Evolutionary conservation across 2,113 vertebrate species (phyloP).

Genomic region (Prionailurus bengalensis): DNA sequence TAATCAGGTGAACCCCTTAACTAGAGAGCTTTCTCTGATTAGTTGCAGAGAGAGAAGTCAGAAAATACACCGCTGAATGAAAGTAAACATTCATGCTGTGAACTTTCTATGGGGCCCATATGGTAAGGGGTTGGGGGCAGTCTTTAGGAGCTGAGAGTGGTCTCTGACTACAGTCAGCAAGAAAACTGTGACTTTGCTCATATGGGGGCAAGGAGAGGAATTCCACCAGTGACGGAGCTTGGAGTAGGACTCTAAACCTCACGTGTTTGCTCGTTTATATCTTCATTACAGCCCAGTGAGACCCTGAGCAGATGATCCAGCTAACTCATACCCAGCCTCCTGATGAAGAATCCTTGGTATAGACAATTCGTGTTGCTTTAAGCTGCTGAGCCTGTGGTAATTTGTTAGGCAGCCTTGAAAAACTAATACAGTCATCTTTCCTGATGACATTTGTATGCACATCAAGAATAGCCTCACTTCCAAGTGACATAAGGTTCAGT

Average conservation of each 20-base stretch:
- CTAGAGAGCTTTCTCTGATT: neutral
- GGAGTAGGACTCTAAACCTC: neutral
- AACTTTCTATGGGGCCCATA: neutral
- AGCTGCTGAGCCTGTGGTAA: neutral
- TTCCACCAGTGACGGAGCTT: neutral
- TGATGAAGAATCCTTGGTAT: neutral
- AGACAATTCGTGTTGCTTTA: neutral
- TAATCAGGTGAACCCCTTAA: neutral
- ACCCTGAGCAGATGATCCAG: fast-evolving
- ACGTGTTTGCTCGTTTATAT: neutral
- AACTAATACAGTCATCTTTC: neutral
- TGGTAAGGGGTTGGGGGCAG: neutral
- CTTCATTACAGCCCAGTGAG: neutral
- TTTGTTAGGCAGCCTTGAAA: neutral
- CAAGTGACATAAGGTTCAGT: neutral
- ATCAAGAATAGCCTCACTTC: neutral
- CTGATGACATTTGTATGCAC: neutral
- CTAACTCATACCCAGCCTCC: neutral
- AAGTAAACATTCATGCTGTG: neutral
- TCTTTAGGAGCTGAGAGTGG: neutral
- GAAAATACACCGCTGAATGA: neutral
- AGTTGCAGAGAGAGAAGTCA: neutral
- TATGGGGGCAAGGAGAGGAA: neutral
- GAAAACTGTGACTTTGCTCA: neutral
- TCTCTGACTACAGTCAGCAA: neutral